Evolutionary conservation across 35 echinoderm and acorn worm species (phyloP).

Genomic region (Stichopus chloronotus): DNA sequence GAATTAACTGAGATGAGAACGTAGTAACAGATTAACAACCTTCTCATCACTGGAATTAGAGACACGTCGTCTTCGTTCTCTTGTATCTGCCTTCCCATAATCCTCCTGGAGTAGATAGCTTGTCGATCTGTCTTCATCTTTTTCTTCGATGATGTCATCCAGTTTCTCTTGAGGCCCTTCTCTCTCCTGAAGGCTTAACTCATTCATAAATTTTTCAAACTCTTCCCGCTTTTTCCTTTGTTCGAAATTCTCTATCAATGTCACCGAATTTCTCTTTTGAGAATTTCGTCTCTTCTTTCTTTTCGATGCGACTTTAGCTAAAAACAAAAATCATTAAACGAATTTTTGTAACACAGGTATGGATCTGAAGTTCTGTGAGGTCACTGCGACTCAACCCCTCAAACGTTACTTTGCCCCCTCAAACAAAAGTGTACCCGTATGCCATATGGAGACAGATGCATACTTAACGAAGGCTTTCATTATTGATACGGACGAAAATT

Average conservation of each 20-base stretch:
- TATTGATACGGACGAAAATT: no score
- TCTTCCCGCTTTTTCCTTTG: conserved; percentile 86
- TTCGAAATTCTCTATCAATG: conserved; percentile 79
- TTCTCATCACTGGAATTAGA: conserved; percentile 35
- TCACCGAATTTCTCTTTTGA: conserved; percentile 48
- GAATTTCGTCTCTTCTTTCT: conserved; percentile 25
- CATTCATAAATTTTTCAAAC: conserved; percentile 87
- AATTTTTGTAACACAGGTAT: neutral
- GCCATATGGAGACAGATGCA: no score
- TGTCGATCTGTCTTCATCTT: neutral
- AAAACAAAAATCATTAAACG: neutral
- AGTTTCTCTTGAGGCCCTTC: conserved; percentile 30
- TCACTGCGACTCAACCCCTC: neutral
- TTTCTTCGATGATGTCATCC: conserved; percentile 20
- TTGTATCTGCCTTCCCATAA: neutral
- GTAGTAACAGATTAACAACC: neutral
- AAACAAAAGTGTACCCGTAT: no score
- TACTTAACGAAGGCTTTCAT: no score
- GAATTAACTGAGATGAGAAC: no score
- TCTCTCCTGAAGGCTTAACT: conserved; percentile 58
- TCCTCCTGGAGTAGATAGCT: neutral
- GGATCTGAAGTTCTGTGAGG: neutral
- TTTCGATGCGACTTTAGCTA: neutral
- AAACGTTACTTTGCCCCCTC: no score
- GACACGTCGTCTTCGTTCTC: neutral